A percentile compares a stretch with the other conserved stretches of the same genome.
These are phyloP conservation scores for Oryzias celebensis DNA, from an alignment of 2,113 vertebrate genomes.

Conservation along the genomic window DNA sequence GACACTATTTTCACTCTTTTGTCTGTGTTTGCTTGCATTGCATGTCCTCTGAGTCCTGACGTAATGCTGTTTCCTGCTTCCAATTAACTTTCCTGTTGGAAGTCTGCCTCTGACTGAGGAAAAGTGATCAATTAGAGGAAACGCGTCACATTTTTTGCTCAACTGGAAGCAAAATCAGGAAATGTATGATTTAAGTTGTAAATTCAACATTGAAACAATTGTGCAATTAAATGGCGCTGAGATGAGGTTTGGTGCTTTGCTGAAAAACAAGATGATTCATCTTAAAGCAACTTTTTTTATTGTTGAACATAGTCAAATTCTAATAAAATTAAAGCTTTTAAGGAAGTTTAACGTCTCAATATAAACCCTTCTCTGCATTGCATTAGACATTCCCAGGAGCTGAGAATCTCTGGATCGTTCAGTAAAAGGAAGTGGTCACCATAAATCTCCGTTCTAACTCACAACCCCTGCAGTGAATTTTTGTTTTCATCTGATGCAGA, in stretches of 20 bases:
- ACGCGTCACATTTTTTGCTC: neutral
- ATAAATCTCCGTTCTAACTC: neutral
- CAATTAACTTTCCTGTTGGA: neutral
- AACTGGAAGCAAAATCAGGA: neutral
- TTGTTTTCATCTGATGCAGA: neutral
- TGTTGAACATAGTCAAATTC: neutral
- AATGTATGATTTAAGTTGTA: too few relatives aligned
- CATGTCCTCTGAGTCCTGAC: neutral
- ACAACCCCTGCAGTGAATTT: neutral
- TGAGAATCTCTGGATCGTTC: neutral
- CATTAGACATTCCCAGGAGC: neutral
- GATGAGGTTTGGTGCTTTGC: too few relatives aligned
- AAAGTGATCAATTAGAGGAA: neutral
- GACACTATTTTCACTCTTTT: neutral
- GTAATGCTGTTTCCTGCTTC: slow-evolving; percentile 1
- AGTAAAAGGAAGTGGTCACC: slow-evolving; percentile 17
- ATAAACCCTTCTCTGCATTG: neutral
- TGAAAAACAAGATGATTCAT: too few relatives aligned
- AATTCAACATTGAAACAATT: too few relatives aligned
- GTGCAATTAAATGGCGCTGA: too few relatives aligned
- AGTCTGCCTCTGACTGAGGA: neutral
- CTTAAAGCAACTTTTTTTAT: too few relatives aligned
- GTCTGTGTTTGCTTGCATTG: neutral
- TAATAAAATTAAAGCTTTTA: neutral
- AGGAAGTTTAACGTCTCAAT: neutral